Evolutionary conservation across 2,113 vertebrate genomes (phyloP).

Genomic region (Acrocephalus arundinaceus): DNA sequence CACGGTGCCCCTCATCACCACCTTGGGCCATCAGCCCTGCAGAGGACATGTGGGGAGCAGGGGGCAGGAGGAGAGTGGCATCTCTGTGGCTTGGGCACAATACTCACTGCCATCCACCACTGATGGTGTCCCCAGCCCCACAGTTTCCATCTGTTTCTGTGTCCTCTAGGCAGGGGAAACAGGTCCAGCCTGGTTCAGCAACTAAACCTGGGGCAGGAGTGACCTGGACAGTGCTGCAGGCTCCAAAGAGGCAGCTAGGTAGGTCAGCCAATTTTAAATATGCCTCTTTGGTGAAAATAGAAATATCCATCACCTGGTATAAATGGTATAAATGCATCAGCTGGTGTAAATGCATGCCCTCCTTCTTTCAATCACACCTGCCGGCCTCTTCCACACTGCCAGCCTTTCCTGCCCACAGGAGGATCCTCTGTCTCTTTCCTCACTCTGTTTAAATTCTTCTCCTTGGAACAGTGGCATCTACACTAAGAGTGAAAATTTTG

Average conservation of each 20-base stretch:
- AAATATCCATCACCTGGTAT: background rate
- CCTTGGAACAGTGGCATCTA: background rate
- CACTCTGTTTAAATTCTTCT: background rate
- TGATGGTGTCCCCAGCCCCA: background rate
- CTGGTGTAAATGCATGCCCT: background rate
- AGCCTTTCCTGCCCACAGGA: background rate
- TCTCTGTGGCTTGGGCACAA: rapidly evolving
- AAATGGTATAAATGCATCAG: background rate
- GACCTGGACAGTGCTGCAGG: background rate
- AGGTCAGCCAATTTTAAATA: background rate
- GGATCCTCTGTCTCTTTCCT: background rate
- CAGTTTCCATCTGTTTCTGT: background rate
- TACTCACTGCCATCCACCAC: background rate
- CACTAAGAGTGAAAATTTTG: background rate
- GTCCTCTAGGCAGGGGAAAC: background rate
- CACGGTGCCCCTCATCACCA: background rate
- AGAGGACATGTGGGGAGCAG: background rate
- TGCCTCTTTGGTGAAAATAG: background rate
- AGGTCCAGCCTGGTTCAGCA: background rate
- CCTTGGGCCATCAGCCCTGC: background rate
- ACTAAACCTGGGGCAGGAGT: background rate
- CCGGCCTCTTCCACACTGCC: background rate
- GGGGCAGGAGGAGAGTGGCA: background rate
- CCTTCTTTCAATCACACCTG: background rate
- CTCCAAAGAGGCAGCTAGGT: background rate